These are phyloP conservation scores for Phymastichus coffea DNA, from an alignment of 1,140 invertebrate species.

Conservation along the genomic window DNA sequence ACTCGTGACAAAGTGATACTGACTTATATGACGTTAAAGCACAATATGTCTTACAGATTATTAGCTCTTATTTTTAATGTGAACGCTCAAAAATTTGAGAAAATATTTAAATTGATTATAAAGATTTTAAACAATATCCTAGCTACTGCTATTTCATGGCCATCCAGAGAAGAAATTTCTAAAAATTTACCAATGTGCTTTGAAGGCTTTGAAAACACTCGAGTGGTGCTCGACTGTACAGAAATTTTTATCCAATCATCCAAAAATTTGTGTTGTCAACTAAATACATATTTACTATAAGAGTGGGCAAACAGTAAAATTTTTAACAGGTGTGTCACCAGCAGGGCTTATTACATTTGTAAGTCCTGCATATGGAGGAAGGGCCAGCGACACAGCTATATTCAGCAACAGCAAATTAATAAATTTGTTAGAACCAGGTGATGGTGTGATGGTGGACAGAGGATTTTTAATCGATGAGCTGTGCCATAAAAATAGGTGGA, in stretches of 20 bases:
- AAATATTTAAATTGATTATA: neutral
- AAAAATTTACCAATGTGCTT: conserved; percentile 36
- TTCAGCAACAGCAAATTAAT: conserved; percentile 28
- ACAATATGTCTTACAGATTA: conserved; percentile 1
- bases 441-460: conserved; percentile 33
- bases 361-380: conserved; percentile 39
- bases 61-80: neutral
- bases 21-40: conserved; percentile 4
- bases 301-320: conserved; percentile 37
- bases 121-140: neutral
- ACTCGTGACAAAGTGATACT: conserved; percentile 1
- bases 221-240: conserved; percentile 40
- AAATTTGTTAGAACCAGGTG: conserved; percentile 15
- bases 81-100: neutral
- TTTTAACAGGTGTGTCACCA: conserved; percentile 43
- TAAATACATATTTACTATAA: conserved; percentile 43
- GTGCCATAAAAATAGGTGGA: conserved; percentile 26
- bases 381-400: conserved; percentile 40
- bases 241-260: conserved; percentile 38
- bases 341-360: conserved; percentile 42
- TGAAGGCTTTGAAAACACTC: conserved; percentile 31
- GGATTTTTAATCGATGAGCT: conserved; percentile 38
- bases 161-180: conserved; percentile 24
- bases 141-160: conserved; percentile 13
- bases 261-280: conserved; percentile 33